Conservation (phyloP, 2,797 vertebrate genomes). For the Trachops cirrhosus region DNA sequence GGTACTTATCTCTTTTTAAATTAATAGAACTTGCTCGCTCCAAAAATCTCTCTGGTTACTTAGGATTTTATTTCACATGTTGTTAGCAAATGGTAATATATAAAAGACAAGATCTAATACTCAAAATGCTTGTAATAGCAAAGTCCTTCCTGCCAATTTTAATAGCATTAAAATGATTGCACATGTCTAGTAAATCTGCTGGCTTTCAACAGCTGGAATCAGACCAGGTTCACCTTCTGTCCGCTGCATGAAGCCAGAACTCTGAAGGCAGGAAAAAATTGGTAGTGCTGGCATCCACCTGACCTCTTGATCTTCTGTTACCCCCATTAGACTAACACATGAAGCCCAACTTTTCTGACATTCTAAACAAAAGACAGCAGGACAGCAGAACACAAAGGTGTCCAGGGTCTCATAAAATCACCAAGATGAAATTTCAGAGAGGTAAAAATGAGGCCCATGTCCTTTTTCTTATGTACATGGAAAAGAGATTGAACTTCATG, state of each 20-base stretch:
- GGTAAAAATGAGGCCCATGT: neutral
- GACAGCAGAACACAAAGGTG: neutral
- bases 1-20: constrained; percentile 58
- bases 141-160: constrained; percentile 70
- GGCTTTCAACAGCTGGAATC: constrained; percentile 67
- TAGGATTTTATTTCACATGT: constrained; percentile 69
- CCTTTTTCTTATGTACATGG: neutral
- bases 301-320: constrained; percentile 58
- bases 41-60: constrained; percentile 57
- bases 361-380: constrained; percentile 53
- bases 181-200: constrained; percentile 69
- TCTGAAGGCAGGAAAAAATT: constrained; percentile 26
- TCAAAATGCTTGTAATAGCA: constrained; percentile 68
- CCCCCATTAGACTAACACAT: neutral
- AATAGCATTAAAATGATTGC: constrained; percentile 69
- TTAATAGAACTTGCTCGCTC: constrained; percentile 58
- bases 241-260: constrained; percentile 57
- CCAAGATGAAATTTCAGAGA: constrained; percentile 12
- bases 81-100: constrained; percentile 68
- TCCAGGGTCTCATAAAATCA: constrained; percentile 38
- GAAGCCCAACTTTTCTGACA: neutral
- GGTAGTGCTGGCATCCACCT: constrained; percentile 6
- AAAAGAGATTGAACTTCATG: constrained; percentile 15
- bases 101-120: constrained; percentile 65
- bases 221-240: constrained; percentile 72